Evolutionary conservation across 2,888 invertebrate genomes (phyloP).

Genomic region (Teleogryllus oceanicus): DNA sequence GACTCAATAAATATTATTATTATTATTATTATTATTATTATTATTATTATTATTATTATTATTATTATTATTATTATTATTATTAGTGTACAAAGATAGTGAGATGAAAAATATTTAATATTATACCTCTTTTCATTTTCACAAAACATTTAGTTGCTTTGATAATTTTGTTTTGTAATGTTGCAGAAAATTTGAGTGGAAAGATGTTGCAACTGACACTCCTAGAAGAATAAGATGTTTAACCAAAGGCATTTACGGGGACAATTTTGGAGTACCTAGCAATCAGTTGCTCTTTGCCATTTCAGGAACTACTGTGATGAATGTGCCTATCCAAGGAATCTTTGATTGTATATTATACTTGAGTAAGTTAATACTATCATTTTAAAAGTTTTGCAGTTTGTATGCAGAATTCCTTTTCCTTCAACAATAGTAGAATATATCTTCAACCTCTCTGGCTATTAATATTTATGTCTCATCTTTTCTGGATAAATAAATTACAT

Average conservation of each 20-base stretch:
- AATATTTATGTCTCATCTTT: no score
- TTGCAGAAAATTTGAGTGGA: constrained; percentile 49
- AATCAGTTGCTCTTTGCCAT: constrained; percentile 29
- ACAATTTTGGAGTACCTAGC: constrained; percentile 47
- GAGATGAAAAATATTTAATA: not conserved
- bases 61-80: no score
- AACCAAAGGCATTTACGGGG: constrained; percentile 47
- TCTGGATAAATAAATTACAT: no score
- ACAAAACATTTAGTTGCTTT: not conserved
- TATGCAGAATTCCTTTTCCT: no score
- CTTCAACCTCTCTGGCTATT: no score
- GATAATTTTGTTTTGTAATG: constrained; percentile 23
- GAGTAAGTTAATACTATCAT: constrained; percentile 44
- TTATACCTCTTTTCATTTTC: not conserved
- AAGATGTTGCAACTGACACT: constrained; percentile 47
- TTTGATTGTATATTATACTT: constrained; percentile 49
- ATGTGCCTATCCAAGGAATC: constrained; percentile 35
- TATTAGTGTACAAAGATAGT: no score
- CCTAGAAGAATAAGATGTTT: constrained; percentile 45
- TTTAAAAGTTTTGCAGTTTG: constrained; percentile 49
- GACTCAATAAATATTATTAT: no score
- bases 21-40: no score
- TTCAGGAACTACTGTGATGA: constrained; percentile 22
- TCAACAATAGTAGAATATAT: no score
- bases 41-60: no score